Base-by-base conservation (phyloP, 1,140 invertebrate genomes). In the Drosophila jambulina region DNA sequence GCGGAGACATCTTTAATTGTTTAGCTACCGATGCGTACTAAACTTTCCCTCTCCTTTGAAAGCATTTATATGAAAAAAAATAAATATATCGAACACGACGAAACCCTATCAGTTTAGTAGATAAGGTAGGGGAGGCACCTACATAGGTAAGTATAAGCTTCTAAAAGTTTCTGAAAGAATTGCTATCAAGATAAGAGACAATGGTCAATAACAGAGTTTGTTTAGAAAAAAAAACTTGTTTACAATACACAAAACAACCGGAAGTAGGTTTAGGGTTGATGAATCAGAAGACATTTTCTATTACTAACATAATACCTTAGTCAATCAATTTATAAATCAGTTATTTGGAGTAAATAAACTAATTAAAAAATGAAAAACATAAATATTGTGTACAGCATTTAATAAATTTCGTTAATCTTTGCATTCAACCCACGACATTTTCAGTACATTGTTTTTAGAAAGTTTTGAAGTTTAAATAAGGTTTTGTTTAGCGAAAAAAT, bases 1-100 rank as follows among this genome's bases (percentile, higher is more conserved):
- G 67, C 17, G 67, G 19, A 40, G 67, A 64, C 67, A 70, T 70
- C 38, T 36, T 38, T 15, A 54, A 17, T 70, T 54, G 23, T 29
- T 21, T 27, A 29, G 23, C 62, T 67, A 12, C 62, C 9, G n/a
- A 23, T 29, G 29, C 1, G 32, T 54, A 68, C 67, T 68, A 36
- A 45, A 23, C 12, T 25, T 4, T 36, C 2, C 10, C 21, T 8
- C 10, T 21, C 13, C 13, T 34, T 13, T 1, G 15, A 19, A 12
- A 36, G 9, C 57, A 62, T 68, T 68, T 68, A 68, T 70, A 46
- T 43, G 12, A 34, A 61, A 25, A 56, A 34, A 25, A 40, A 27
- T 29, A 29, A 17, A 51, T 67, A 29, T 36, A 36, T 45, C 7
- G 32, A 45, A 40, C 15, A 17, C 7, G 0, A 2, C 13, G 4